These are phyloP conservation scores for Malthinus flaveolus DNA, from an alignment of 2,888 invertebrate genomes.

Conservation along the genomic window DNA sequence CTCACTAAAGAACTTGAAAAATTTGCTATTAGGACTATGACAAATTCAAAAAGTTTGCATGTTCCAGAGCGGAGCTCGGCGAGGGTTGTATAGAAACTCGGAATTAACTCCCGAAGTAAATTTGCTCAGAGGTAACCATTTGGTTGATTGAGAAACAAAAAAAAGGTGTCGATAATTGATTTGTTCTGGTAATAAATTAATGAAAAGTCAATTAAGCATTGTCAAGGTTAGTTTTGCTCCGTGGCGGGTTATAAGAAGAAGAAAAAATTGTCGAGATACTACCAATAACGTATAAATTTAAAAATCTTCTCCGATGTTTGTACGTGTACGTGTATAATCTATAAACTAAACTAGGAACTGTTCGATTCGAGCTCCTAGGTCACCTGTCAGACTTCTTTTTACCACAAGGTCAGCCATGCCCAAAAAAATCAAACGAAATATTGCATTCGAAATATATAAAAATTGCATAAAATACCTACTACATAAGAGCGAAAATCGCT, in stretches of 20 bases:
- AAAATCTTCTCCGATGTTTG: constrained; percentile 1
- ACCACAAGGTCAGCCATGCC: constrained; percentile 36
- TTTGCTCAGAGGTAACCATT: no score
- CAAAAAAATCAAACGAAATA: constrained; percentile 29
- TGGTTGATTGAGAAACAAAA: no score
- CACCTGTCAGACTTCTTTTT: constrained; percentile 39
- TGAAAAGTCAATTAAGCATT: no score
- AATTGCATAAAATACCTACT: constrained; percentile 27
- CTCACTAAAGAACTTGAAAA: no score
- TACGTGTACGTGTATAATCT: constrained; percentile 2
- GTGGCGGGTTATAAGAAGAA: neutral
- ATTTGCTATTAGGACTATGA: no score
- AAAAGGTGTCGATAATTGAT: no score
- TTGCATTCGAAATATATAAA: constrained; percentile 26
- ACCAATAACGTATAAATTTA: neutral
- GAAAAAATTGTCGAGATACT: neutral
- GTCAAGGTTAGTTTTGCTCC: neutral
- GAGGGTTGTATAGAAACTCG: no score
- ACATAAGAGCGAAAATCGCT: constrained; percentile 27
- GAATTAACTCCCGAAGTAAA: no score
- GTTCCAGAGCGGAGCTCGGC: no score
- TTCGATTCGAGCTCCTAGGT: constrained; percentile 31
- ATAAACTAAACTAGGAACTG: constrained; percentile 29
- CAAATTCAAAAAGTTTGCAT: no score
- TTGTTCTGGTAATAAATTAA: no score